These are phyloP conservation scores for Montipora foliosa DNA, from an alignment of 64 coral and sea anemone genomes.

Conservation along the genomic window DNA sequence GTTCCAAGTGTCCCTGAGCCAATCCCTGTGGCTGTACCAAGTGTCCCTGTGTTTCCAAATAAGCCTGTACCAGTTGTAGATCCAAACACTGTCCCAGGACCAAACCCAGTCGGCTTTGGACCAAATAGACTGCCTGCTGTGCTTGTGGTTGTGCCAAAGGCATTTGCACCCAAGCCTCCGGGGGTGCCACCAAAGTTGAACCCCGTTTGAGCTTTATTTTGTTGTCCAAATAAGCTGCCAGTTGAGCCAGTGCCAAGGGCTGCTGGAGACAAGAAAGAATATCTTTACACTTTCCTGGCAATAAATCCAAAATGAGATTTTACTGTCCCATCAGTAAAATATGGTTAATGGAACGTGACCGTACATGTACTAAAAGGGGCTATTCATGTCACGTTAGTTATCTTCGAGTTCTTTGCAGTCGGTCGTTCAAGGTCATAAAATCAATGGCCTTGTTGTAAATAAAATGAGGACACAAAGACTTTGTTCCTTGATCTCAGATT, in stretches of 20 bases:
- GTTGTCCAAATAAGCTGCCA: slow-evolving; percentile 77
- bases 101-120: slow-evolving; percentile 64
- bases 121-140: slow-evolving; percentile 56
- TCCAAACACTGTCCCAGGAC: slow-evolving; percentile 47
- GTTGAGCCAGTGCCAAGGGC: slow-evolving; percentile 49
- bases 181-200: slow-evolving; percentile 69
- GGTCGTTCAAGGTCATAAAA: no score
- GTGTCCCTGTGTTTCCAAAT: slow-evolving; percentile 58
- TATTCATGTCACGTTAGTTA: no score
- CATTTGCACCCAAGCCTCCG: slow-evolving; percentile 67
- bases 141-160: slow-evolving; percentile 56
- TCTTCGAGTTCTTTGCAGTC: no score
- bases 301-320: no score
- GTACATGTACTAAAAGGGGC: no score
- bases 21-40: slow-evolving; percentile 64
- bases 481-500: no score
- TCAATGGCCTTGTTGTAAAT: no score
- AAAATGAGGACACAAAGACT: no score
- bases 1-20: slow-evolving; percentile 71
- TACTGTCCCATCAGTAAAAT: no score
- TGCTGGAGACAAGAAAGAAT: background rate
- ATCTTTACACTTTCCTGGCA: no score
- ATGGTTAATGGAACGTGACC: no score
- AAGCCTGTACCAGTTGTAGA: slow-evolving; percentile 61
- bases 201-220: slow-evolving; percentile 63